Percentiles rank a stretch among this genome's conserved stretches.
Evolutionary conservation across 2,797 vertebrate genomes (phyloP).

Genomic region (Avahi laniger): DNA sequence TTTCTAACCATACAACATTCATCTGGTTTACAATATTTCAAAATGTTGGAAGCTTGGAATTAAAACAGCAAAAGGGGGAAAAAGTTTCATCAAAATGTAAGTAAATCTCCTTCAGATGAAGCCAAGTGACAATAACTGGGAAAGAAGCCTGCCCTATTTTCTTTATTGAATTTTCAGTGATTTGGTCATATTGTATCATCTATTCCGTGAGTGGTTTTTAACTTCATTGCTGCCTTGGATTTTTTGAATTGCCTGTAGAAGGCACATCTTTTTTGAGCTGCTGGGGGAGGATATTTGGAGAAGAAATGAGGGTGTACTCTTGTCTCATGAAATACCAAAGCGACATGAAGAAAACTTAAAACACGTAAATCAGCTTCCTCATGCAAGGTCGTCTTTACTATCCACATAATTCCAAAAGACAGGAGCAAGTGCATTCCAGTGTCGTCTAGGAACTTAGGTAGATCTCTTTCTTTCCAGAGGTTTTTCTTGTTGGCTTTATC

Average conservation of each 20-base stretch:
- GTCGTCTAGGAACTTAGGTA: background rate
- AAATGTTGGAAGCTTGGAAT: slow-evolving; percentile 22
- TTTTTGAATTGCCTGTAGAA: background rate
- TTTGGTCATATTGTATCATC: background rate
- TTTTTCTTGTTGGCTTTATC: background rate
- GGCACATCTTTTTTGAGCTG: background rate
- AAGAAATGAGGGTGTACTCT: background rate
- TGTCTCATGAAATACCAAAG: background rate
- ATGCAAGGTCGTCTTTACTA: background rate
- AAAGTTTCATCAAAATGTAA: background rate
- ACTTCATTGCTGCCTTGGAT: slow-evolving; percentile 5
- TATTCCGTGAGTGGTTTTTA: background rate
- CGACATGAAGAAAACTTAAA: background rate
- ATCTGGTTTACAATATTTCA: slow-evolving; percentile 34
- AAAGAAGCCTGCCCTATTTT: background rate
- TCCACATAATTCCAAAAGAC: background rate
- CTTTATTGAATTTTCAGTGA: slow-evolving; percentile 51
- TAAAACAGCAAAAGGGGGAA: background rate
- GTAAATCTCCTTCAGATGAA: slow-evolving; percentile 18
- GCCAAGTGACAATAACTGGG: background rate
- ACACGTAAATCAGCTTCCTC: background rate
- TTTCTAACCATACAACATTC: background rate
- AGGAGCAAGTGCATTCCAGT: background rate
- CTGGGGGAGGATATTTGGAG: background rate
- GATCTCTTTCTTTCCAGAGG: background rate